phyloP scores from a whole-genome alignment of 2,888 invertebrate genomes.

The Athalia rosae region DNA sequence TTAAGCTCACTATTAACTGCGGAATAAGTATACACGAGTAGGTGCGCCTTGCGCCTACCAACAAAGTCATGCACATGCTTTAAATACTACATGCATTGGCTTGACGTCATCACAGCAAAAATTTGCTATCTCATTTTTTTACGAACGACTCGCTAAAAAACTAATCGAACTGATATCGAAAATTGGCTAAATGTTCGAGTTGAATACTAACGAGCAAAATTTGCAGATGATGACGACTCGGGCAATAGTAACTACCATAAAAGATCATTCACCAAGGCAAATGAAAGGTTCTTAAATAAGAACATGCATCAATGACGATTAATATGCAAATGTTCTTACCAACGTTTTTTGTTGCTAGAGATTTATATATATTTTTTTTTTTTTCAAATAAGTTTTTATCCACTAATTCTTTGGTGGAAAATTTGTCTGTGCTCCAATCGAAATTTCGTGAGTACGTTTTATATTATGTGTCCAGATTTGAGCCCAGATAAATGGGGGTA shows the following conservation, averaged over 20 bases:
- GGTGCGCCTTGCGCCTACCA: constrained; percentile 52
- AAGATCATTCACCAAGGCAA: constrained; percentile 19
- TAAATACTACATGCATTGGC: not conserved
- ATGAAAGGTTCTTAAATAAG: constrained; percentile 21
- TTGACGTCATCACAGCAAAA: constrained; percentile 5
- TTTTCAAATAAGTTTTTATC: not conserved
- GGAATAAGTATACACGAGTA: constrained; percentile 58
- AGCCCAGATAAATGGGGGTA: not conserved
- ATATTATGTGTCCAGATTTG: not conserved
- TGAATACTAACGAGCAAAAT: not conserved
- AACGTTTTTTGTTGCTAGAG: constrained; percentile 11
- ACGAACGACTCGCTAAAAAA: not conserved
- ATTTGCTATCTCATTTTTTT: not conserved
- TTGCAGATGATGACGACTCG: constrained; percentile 10
- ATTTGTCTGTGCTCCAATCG: not conserved
- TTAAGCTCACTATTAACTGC: constrained; percentile 73
- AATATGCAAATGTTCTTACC: constrained; percentile 9
- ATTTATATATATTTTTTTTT: too few relatives aligned
- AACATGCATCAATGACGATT: constrained; percentile 13
- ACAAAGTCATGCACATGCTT: constrained; percentile 62
- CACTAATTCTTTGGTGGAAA: not conserved
- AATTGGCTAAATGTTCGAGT: not conserved
- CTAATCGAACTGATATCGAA: not conserved
- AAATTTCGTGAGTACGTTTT: not conserved
- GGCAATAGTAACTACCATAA: not conserved